Percentiles rank a stretch among this genome's conserved stretches.
These are phyloP conservation scores for Lucifuga dentata DNA, from an alignment of 2,113 vertebrate genomes.

Conservation along the genomic window DNA sequence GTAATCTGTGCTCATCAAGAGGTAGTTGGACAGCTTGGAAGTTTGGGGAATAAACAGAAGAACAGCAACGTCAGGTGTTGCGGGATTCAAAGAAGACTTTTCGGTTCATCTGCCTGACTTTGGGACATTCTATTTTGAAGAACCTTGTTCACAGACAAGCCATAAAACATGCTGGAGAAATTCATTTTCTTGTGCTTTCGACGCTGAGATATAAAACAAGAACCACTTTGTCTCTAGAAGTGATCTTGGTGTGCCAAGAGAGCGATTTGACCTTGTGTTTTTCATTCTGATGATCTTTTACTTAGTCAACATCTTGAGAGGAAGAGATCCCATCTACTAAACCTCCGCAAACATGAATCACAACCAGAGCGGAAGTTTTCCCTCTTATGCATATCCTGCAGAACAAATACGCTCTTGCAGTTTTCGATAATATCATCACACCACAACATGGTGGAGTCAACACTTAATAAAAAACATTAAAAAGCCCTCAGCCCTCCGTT, in stretches of 20 bases:
- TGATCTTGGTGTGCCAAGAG: background rate
- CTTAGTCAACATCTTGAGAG: constrained; percentile 49
- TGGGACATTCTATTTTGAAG: too few relatives aligned
- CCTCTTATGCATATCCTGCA: constrained; percentile 58
- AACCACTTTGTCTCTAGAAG: background rate
- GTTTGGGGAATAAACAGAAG: background rate
- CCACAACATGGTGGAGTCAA: background rate
- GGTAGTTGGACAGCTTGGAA: background rate
- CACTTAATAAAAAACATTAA: constrained; percentile 21
- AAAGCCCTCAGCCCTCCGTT: constrained; percentile 34
- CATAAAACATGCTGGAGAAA: too few relatives aligned
- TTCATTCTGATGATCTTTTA: constrained; percentile 7
- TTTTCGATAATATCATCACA: constrained; percentile 26
- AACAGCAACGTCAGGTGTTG: background rate
- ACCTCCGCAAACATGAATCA: constrained; percentile 58
- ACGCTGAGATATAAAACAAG: too few relatives aligned
- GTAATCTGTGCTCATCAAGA: constrained; percentile 25
- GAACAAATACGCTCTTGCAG: constrained; percentile 15
- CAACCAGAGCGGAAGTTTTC: constrained; percentile 16
- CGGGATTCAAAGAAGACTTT: too few relatives aligned
- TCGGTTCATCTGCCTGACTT: too few relatives aligned
- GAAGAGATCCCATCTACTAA: constrained; percentile 20
- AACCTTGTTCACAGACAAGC: too few relatives aligned
- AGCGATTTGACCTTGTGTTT: background rate
- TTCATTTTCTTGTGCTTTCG: too few relatives aligned